phyloP scores from a whole-genome alignment of 2,797 vertebrate species.

The Carduelis carduelis region DNA sequence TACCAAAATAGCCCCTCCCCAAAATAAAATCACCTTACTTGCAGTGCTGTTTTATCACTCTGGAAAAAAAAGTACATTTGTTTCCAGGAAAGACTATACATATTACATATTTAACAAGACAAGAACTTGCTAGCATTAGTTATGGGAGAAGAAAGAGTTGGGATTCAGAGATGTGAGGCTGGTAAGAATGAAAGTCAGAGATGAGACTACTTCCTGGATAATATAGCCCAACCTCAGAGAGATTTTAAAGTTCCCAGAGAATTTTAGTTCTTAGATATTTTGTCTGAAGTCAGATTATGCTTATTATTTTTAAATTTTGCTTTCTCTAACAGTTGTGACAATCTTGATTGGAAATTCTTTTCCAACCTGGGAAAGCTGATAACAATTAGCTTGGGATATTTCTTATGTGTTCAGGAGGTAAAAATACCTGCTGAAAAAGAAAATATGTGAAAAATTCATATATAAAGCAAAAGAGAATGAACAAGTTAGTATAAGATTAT shows the following conservation, averaged over 20 bases:
- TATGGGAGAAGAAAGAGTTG: background rate
- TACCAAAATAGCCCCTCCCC: fast-evolving
- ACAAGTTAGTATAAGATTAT: background rate
- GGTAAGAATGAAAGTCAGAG: background rate
- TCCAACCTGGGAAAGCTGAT: background rate
- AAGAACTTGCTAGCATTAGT: background rate
- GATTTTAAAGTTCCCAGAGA: background rate
- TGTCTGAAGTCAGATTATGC: background rate
- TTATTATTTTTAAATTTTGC: background rate
- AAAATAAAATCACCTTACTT: background rate
- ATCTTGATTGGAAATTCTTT: background rate
- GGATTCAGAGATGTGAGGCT: background rate
- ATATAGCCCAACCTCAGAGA: background rate
- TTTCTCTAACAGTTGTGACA: background rate
- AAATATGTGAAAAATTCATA: background rate
- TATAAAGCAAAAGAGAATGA: background rate
- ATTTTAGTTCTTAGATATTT: background rate
- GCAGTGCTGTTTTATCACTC: background rate
- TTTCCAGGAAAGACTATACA: background rate
- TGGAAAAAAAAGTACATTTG: background rate
- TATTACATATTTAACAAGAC: background rate
- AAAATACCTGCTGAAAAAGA: background rate
- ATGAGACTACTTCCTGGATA: background rate
- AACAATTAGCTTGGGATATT: background rate
- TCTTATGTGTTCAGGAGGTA: background rate